Conservation (phyloP, 2,113 vertebrate species). For the Rhinogobius similis region DNA sequence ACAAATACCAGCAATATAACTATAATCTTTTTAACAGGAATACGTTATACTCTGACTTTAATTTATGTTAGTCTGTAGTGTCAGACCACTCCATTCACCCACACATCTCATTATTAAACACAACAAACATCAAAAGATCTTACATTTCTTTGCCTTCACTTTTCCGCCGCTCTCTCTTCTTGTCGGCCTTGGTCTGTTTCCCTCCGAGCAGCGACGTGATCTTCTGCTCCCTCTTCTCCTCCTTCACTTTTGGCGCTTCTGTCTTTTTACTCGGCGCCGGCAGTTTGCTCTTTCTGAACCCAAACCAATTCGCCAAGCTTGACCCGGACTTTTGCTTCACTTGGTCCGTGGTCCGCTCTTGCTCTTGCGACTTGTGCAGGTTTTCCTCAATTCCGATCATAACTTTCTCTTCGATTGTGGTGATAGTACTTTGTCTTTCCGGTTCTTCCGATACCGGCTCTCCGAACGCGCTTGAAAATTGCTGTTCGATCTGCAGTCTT, state of each 20-base stretch:
- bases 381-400: slow-evolving; percentile 95
- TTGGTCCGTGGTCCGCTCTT: slow-evolving; percentile 75
- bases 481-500: slow-evolving; percentile 72
- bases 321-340: slow-evolving; percentile 82
- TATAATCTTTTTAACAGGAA: too few relatives aligned
- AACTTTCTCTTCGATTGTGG: slow-evolving; percentile 93
- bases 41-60: too few relatives aligned
- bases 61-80: not conserved
- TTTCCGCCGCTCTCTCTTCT: slow-evolving; percentile 87
- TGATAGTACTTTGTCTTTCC: slow-evolving; percentile 77
- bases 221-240: slow-evolving; percentile 86
- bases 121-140: slow-evolving; percentile 30
- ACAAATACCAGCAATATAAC: too few relatives aligned
- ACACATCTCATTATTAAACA: not conserved
- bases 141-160: slow-evolving; percentile 81
- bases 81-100: not conserved
- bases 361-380: slow-evolving; percentile 86
- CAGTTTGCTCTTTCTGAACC: slow-evolving; percentile 89
- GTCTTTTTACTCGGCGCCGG: slow-evolving; percentile 85
- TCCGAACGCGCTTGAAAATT: slow-evolving; percentile 76
- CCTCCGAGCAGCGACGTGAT: slow-evolving; percentile 81
- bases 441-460: slow-evolving; percentile 82
- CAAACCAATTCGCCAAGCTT: slow-evolving; percentile 91
- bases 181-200: slow-evolving; percentile 84
- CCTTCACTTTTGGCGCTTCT: slow-evolving; percentile 81